Conservation (phyloP, 2,113 vertebrate species). For the Alouatta palliata region DNA sequence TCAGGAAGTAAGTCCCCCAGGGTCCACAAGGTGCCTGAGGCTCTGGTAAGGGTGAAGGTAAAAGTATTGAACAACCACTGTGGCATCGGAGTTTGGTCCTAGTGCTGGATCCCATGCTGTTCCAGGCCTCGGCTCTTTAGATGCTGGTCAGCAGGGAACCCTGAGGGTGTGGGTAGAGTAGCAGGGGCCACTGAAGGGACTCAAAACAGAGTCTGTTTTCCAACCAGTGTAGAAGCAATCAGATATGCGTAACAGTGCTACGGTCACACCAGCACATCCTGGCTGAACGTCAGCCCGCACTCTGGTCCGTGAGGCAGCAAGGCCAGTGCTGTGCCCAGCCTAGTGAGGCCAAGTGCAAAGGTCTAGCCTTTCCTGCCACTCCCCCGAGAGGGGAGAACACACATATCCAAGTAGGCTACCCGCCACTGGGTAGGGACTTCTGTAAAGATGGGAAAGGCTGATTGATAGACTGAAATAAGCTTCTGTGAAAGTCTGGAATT, state of each 20-base stretch:
- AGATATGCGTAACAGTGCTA: not conserved
- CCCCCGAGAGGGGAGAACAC: not conserved
- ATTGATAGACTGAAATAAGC: not conserved
- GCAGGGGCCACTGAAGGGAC: not conserved
- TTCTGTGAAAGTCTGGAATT: not conserved
- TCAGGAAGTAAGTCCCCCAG: not conserved
- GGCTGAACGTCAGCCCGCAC: not conserved
- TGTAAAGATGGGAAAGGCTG: not conserved
- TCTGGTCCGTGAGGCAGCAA: not conserved
- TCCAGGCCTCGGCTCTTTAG: not conserved
- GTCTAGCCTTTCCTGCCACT: not conserved
- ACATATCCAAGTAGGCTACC: not conserved
- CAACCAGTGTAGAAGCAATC: not conserved
- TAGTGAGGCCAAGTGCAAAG: not conserved
- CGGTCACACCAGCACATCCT: accelerated
- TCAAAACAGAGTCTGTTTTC: not conserved
- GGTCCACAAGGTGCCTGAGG: not conserved
- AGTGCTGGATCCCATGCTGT: not conserved
- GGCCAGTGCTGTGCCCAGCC: not conserved
- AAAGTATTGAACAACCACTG: not conserved
- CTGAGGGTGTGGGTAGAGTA: not conserved
- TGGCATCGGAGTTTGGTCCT: not conserved
- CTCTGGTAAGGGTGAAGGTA: not conserved
- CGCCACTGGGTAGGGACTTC: not conserved
- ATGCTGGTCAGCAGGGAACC: not conserved